These are phyloP conservation scores for Philaethria dido DNA, from an alignment of 2,888 invertebrate genomes.

Conservation along the genomic window DNA sequence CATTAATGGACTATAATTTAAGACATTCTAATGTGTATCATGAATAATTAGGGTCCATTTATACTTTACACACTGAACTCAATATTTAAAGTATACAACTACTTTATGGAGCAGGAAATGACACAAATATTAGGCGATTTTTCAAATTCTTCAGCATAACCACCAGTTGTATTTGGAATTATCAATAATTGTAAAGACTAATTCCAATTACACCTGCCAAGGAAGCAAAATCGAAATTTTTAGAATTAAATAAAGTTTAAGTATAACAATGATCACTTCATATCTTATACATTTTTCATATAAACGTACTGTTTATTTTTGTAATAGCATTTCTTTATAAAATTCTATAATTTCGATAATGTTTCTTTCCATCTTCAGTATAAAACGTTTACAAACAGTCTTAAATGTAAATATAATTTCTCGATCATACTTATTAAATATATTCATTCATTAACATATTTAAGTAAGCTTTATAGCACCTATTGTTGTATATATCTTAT, in stretches of 20 bases:
- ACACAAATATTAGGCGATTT: constrained; percentile 24
- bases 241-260: constrained; percentile 4
- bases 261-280: not conserved
- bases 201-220: not conserved
- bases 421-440: constrained; percentile 53
- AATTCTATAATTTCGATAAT: constrained; percentile 22
- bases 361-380: constrained; percentile 9
- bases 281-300: not conserved
- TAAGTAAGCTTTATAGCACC: constrained; percentile 79
- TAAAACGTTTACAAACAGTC: constrained; percentile 37
- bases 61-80: not conserved
- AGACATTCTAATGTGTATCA: constrained; percentile 2
- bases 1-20: constrained; percentile 35
- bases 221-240: constrained; percentile 9
- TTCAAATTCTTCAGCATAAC: not conserved
- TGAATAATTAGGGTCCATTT: constrained; percentile 21
- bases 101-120: constrained; percentile 28
- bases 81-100: not conserved
- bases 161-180: not conserved
- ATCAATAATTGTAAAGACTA: not conserved
- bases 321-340: not conserved
- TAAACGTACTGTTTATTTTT: not conserved
- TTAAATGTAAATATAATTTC: constrained; percentile 44
- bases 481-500: constrained; percentile 53
- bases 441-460: constrained; percentile 50